Base-by-base conservation (phyloP, 1,140 invertebrate species). In the Drosophila tropicalis region DNA sequence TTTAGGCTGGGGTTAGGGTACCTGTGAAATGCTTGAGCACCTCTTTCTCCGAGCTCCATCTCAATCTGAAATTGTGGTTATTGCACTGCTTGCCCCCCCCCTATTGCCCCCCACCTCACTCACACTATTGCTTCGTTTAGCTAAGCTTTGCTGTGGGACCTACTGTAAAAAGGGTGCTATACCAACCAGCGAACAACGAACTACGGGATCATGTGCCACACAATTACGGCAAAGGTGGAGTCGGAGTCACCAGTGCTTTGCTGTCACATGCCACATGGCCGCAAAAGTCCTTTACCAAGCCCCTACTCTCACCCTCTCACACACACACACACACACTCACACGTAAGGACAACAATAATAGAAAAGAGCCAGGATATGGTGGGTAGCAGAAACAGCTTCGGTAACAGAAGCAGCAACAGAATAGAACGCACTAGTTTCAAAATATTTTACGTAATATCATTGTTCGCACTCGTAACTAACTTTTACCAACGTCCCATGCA, bases 391-490 rank as follows among this genome's bases (percentile, higher is more conserved):
- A 51, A 3, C 22, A 17, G 44, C 17, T 22, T 22, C 44, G 44
- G 44, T 51, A 51, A 51, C 44, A 47, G 44, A 19, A 47, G 15
- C 44, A 9, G 44, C 15, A 47, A 41, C 10, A 22, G 25, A 64
- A 39, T 17, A 22, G 25, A 64, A 39, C 25, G 51, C 72, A 84
- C 76, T 74, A 83, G 85, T 89, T 89, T 89, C 76, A 84, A 89
- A 89, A 89, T 89, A 89, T 89, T 89, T 90, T 89, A 89, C 84
- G 84, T 89, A 89, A 89, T 89, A 89, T 90, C 84, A 89, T 90
- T 89, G 84, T 89, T 89, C 81, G 84, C 67, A 72, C 84, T 87
- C 80, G 83, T 89, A 87, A 87, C 83, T 87, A 84, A 87, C 83
- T 87, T 87, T 89, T 83, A 76, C 76, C 62, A 68, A 54, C 77